phyloP scores from a whole-genome alignment of 2,888 invertebrate species.

The Agonopterix alstromeriana region DNA sequence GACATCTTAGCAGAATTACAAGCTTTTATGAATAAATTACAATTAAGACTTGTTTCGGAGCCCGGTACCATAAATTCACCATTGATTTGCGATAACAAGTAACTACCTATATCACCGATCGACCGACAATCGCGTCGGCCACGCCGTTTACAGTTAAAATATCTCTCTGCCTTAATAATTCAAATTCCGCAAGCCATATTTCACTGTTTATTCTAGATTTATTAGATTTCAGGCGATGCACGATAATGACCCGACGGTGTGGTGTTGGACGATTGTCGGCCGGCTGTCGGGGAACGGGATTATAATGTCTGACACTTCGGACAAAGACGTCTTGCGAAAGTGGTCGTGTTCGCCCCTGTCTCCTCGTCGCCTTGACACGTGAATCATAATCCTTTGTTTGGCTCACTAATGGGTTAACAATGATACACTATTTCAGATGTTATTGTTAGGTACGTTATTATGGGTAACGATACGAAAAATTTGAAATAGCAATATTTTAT shows the following conservation, averaged over 20 bases:
- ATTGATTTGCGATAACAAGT: constrained; percentile 20
- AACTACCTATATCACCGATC: constrained; percentile 1
- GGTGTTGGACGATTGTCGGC: constrained; percentile 19
- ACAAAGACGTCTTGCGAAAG: constrained; percentile 27
- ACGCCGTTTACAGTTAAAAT: constrained; percentile 9
- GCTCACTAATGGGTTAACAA: neutral
- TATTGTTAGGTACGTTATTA: no score
- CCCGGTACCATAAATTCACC: constrained; percentile 15
- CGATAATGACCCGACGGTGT: constrained; percentile 23
- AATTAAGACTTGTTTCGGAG: constrained; percentile 20
- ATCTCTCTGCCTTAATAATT: constrained; percentile 16
- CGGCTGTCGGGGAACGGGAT: constrained; percentile 8
- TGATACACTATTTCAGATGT: neutral
- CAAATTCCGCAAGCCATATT: constrained; percentile 21
- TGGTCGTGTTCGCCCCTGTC: constrained; percentile 27
- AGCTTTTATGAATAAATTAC: constrained; percentile 18
- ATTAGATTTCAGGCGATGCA: constrained; percentile 24
- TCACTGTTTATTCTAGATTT: constrained; percentile 35
- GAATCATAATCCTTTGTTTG: constrained; percentile 26
- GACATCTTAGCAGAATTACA: constrained; percentile 10
- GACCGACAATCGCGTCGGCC: constrained; percentile 10
- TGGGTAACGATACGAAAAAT: no score
- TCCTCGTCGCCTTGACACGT: constrained; percentile 34
- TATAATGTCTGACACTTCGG: no score
- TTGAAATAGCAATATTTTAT: no score